Conservation (phyloP, 2,888 invertebrate species). For the Cosmopolites sordidus region DNA sequence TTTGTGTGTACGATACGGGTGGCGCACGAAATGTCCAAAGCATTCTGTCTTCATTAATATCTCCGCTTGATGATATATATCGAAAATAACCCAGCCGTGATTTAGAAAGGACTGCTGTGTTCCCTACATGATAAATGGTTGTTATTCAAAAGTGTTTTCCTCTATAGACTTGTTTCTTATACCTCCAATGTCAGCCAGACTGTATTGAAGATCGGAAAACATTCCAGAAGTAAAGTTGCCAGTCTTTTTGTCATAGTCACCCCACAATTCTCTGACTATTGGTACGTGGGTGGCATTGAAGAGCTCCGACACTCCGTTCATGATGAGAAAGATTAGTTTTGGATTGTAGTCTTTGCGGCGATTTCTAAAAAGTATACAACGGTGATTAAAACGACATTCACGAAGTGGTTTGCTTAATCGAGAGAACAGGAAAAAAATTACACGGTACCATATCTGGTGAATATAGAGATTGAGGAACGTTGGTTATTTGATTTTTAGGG, state of each 20-base stretch:
- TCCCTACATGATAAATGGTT: too few species aligned
- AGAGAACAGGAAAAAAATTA: too few species aligned
- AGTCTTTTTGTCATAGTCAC: constrained; percentile 3
- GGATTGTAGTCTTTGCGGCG: constrained; percentile 2
- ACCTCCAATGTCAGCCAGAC: constrained; percentile 12
- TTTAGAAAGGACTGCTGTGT: constrained; percentile 6
- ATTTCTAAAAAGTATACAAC: too few species aligned
- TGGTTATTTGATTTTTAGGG: too few species aligned
- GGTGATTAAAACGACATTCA: too few species aligned
- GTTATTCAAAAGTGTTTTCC: too few species aligned
- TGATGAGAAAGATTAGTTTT: constrained; percentile 3
- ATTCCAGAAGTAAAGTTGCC: constrained; percentile 2
- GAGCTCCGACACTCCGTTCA: constrained; percentile 4
- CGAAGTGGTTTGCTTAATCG: too few species aligned
- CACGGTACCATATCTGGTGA: too few species aligned
- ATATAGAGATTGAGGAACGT: too few species aligned
- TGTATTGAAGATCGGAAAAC: constrained; percentile 6
- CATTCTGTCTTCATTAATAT: constrained; percentile 3
- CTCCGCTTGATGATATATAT: constrained; percentile 9
- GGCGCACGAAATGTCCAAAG: constrained; percentile 16
- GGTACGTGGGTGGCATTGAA: constrained; percentile 14
- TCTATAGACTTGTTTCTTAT: too few species aligned
- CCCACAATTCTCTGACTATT: constrained; percentile 8
- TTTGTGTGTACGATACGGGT: constrained; percentile 14
- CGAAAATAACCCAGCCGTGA: constrained; percentile 4